A percentile compares a stretch with the other conserved stretches of the same genome.
Conservation (phyloP, 2,113 vertebrate genomes). For the Chionomys nivalis region DNA sequence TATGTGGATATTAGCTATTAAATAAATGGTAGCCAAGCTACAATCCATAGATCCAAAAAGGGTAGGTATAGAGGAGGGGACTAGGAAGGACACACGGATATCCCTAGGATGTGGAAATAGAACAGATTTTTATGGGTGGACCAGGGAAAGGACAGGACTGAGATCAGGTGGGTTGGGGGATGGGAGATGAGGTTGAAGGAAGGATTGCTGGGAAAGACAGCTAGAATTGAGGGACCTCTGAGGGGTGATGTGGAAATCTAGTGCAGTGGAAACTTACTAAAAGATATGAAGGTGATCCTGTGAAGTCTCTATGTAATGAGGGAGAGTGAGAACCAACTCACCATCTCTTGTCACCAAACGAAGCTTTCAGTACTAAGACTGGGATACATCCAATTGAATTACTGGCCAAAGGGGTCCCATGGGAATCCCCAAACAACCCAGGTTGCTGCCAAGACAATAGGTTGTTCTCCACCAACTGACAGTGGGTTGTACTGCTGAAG, state of each 20-base stretch:
- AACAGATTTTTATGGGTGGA: neutral
- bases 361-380: neutral
- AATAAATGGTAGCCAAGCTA: neutral
- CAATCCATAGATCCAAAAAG: neutral
- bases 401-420: neutral
- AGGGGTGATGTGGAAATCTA: neutral
- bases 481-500: neutral
- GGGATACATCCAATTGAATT: neutral
- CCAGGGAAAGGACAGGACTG: neutral
- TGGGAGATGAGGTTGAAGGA: neutral
- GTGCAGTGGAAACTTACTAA: neutral
- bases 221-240: neutral
- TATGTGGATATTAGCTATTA: neutral
- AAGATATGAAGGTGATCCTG: neutral
- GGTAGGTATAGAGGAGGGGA: neutral
- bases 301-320: neutral
- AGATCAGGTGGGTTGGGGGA: neutral
- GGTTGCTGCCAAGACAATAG: neutral
- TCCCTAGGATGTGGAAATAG: neutral
- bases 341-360: neutral
- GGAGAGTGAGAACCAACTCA: neutral
- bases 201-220: neutral
- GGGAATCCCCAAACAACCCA: neutral
- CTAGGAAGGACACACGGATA: neutral
- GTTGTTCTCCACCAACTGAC: neutral